Percentiles rank a stretch among this genome's conserved stretches.
Conservation (phyloP, 2,113 vertebrate genomes). For the Pteruthius melanotis region DNA sequence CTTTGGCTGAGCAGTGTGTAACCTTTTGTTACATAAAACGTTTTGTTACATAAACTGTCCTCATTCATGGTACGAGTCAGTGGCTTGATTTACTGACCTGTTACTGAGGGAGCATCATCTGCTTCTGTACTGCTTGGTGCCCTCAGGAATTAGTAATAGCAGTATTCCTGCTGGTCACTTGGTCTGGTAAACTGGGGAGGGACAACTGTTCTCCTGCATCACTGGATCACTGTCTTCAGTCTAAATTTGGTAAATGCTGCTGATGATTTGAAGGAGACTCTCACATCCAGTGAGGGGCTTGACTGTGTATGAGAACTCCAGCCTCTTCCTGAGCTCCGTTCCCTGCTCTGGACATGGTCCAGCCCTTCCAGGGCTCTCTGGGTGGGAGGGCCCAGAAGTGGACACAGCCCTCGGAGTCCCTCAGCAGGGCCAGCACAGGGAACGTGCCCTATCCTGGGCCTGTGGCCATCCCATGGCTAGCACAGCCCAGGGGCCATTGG, state of each 20-base stretch:
- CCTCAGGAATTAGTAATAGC: neutral
- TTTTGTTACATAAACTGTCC: neutral
- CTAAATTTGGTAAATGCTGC: neutral
- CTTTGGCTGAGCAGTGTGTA: neutral
- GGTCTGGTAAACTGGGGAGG: neutral
- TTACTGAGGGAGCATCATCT: neutral
- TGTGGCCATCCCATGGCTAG: neutral
- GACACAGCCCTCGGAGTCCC: neutral
- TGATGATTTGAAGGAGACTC: neutral
- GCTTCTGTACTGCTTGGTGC: neutral
- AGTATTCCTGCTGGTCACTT: neutral
- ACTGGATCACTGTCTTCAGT: neutral
- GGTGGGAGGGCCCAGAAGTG: neutral
- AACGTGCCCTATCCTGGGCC: neutral
- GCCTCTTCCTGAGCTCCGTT: neutral
- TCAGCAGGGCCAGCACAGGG: neutral
- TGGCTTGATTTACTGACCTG: neutral
- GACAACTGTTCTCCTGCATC: neutral
- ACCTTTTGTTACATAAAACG: neutral
- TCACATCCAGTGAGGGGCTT: fast-evolving
- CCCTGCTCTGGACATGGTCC: neutral
- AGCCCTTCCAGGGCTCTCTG: neutral
- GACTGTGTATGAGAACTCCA: neutral
- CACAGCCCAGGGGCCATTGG: neutral
- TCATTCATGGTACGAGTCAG: fast-evolving